Base-by-base conservation (phyloP, 2,888 invertebrate genomes). In the Phalangium opilio region DNA sequence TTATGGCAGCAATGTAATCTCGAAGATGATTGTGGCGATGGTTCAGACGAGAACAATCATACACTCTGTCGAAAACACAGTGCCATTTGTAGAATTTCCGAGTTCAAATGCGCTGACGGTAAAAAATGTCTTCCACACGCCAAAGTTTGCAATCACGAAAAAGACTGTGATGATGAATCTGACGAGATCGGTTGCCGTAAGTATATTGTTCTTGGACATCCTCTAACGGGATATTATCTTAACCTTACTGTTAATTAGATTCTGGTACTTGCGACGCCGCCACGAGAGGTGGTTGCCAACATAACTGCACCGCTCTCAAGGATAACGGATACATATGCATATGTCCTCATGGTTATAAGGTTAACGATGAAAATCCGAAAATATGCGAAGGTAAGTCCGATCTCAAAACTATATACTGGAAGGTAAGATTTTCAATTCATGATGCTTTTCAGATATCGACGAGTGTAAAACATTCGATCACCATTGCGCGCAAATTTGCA, bases 11-110 rank as follows among this genome's bases (percentile, higher is more conserved):
- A 66, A 8, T 95, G 95, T 66, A 91, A 95, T 67, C 83, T 84
- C 27, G 74, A 82, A 15, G 85, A 90, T 66, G 87, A 93, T 66
- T 95, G 93, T 66, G 85, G 86, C 34, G 91, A 93, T 66, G 89
- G 87, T 8, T 84, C 84, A 0, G 95, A 95, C 67, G 93, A 95
- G 68, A 90, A 90, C 67, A 89, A 90, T 67, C 83, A 89, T 76
- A 87, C 87, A 0, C 68, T 87, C 47, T 90, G 89, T 63, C 77
- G 81, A 1, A 72, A 75, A n/a, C 76, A 79, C 52, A 74, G 76
- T 44, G 76, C 78, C 57, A 78, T 47, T 3, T 69, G 69, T 51
- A 1, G 53, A 10, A 74, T 75, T 56, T 72, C 76, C 5, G 86
- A 91, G 68, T 90, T 81, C 68, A 79, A 81, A 61, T 93, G 93